These are phyloP conservation scores for Otus sunia DNA, from an alignment of 2,113 vertebrate species.

Conservation along the genomic window DNA sequence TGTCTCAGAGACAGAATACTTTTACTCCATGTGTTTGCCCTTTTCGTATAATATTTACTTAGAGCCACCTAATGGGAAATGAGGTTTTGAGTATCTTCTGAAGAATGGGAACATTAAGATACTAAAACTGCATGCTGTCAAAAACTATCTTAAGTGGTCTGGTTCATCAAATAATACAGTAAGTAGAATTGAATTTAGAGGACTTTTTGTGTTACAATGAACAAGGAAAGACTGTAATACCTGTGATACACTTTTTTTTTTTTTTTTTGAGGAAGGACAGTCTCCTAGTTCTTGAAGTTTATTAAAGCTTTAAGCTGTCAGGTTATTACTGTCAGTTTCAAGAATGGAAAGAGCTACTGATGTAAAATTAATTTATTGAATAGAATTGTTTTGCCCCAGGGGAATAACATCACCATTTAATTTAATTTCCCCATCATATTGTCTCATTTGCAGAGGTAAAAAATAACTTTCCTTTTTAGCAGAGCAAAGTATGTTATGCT, in stretches of 20 bases:
- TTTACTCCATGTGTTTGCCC: slow-evolving; percentile 52
- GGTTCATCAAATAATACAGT: slow-evolving; percentile 69
- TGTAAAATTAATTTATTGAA: slow-evolving; percentile 86
- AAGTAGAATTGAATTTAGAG: slow-evolving; percentile 72
- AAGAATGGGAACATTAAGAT: slow-evolving; percentile 66
- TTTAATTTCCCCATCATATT: slow-evolving; percentile 83
- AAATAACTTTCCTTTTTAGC: slow-evolving; percentile 73
- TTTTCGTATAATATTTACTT: slow-evolving; percentile 73
- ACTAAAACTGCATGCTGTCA: slow-evolving; percentile 71
- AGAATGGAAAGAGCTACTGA: slow-evolving; percentile 78
- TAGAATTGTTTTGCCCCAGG: slow-evolving; percentile 81
- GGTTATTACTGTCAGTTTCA: slow-evolving; percentile 82
- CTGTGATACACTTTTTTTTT: neutral
- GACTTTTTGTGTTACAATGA: slow-evolving; percentile 62
- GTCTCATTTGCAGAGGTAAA: slow-evolving; percentile 78
- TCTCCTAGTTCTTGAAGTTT: slow-evolving; percentile 74
- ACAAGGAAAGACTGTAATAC: slow-evolving; percentile 64
- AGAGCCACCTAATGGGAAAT: slow-evolving; percentile 66
- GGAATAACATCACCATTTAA: slow-evolving; percentile 84
- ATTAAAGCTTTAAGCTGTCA: slow-evolving; percentile 84
- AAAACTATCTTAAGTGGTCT: slow-evolving; percentile 66
- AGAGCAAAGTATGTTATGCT: slow-evolving; percentile 63
- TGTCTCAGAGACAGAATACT: slow-evolving; percentile 22
- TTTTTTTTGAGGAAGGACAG: slow-evolving; percentile 31
- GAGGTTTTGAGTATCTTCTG: slow-evolving; percentile 65